These are phyloP conservation scores for Phocides pigmalion DNA, from an alignment of 1,140 invertebrate genomes.

Conservation along the genomic window DNA sequence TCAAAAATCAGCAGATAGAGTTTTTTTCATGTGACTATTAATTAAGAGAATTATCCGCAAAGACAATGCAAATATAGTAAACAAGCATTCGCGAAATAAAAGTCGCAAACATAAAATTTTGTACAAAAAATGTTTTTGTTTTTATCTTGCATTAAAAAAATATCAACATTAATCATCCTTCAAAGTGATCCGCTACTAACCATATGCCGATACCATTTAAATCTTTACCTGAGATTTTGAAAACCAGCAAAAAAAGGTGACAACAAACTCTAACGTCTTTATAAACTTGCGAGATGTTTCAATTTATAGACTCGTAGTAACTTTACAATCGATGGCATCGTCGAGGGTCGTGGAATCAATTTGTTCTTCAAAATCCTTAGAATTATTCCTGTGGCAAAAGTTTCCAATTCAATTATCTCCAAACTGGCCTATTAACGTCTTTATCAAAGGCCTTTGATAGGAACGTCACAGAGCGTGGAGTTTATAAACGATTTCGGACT, in stretches of 20 bases:
- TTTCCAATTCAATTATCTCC: constrained; percentile 44
- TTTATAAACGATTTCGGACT: constrained; percentile 15
- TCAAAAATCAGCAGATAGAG: too few relatives aligned
- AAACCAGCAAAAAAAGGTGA: constrained; percentile 66
- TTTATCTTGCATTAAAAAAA: too few relatives aligned
- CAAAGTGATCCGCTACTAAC: constrained; percentile 59
- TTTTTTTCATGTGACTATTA: too few relatives aligned
- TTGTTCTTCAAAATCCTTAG: constrained; percentile 59
- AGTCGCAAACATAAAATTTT: too few relatives aligned
- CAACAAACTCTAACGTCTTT: constrained; percentile 60
- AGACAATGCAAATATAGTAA: too few relatives aligned
- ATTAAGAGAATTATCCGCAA: too few relatives aligned
- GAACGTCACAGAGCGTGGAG: constrained; percentile 31
- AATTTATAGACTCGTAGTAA: constrained; percentile 63
- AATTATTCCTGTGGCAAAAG: constrained; percentile 41
- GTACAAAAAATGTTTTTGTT: too few relatives aligned
- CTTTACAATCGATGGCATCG: constrained; percentile 41
- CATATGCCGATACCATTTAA: constrained; percentile 51
- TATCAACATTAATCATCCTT: constrained; percentile 47
- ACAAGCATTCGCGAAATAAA: too few relatives aligned
- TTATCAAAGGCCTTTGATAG: constrained; percentile 49
- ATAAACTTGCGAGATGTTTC: constrained; percentile 69
- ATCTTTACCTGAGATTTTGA: constrained; percentile 58
- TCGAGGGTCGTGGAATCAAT: constrained; percentile 54
- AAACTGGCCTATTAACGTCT: constrained; percentile 43